Evolutionary conservation across 2,797 vertebrate species (phyloP).

Genomic region (Artibeus lituratus): DNA sequence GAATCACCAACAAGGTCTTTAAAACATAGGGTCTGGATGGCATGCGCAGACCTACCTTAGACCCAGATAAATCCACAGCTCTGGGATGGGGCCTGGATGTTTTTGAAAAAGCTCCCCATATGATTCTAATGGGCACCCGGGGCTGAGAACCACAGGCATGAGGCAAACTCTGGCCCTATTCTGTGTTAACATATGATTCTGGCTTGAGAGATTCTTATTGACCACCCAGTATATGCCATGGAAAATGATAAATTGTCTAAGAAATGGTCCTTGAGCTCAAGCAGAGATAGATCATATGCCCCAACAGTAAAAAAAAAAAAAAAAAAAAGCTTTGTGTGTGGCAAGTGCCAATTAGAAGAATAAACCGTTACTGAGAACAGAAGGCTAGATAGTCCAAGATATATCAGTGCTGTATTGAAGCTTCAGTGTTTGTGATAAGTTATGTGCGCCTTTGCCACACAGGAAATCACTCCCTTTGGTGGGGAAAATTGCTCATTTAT

Average conservation of each 20-base stretch:
- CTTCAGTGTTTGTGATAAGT: slow-evolving; percentile 30
- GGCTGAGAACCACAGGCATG: background rate
- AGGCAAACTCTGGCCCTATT: background rate
- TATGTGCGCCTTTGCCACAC: slow-evolving; percentile 49
- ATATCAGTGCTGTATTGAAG: slow-evolving; percentile 47
- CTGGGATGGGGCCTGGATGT: background rate
- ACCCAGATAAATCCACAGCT: background rate
- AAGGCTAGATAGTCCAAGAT: slow-evolving; percentile 46
- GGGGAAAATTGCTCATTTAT: slow-evolving; percentile 67
- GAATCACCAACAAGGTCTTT: background rate
- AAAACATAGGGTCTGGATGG: background rate
- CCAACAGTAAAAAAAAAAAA: slow-evolving; percentile 38
- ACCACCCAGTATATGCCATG: background rate
- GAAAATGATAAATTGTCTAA: slow-evolving; percentile 60
- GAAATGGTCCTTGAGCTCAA: slow-evolving; percentile 52
- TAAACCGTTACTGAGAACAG: slow-evolving; percentile 52
- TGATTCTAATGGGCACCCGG: background rate
- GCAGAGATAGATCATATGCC: slow-evolving; percentile 42
- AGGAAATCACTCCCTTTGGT: slow-evolving; percentile 64
- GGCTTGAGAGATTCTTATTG: slow-evolving; percentile 57
- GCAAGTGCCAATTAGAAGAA: slow-evolving; percentile 54
- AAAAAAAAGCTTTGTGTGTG: slow-evolving; percentile 48
- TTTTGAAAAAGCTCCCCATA: background rate
- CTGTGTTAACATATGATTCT: slow-evolving; percentile 4
- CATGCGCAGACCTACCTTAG: background rate